Evolutionary conservation across 1,140 invertebrate species (phyloP).

Genomic region (Lamellibrachia luymesi): DNA sequence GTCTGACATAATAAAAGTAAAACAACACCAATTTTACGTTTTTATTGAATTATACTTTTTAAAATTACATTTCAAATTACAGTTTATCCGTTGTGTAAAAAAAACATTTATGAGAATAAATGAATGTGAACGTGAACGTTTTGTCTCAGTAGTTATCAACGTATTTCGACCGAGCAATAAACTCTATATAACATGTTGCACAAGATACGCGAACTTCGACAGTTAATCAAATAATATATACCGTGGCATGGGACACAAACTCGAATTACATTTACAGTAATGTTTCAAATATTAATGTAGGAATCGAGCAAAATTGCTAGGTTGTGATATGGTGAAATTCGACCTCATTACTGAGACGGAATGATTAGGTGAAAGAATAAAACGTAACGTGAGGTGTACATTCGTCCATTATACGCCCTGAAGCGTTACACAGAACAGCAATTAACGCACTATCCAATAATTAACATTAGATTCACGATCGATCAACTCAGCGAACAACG

Average conservation of each 20-base stretch:
- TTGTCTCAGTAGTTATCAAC: no score
- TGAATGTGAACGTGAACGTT: no score
- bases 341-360: neutral
- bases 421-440: neutral
- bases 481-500: neutral
- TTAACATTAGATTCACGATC: neutral
- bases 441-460: neutral
- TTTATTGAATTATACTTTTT: no score
- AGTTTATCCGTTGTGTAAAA: no score
- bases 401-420: neutral
- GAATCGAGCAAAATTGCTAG: neutral
- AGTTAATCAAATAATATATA: no score
- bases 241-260: neutral
- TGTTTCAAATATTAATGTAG: neutral
- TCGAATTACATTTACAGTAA: neutral
- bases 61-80: no score
- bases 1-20: neutral
- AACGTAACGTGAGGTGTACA: neutral
- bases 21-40: neutral
- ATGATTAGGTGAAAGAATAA: neutral
- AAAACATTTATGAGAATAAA: no score
- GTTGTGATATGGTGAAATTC: neutral
- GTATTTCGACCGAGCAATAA: no score
- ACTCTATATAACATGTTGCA: no score
- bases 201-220: no score